A percentile compares a stretch with the other conserved stretches of the same genome.
Conservation (phyloP, 2,113 vertebrate genomes). For the Amphiprion ocellaris region DNA sequence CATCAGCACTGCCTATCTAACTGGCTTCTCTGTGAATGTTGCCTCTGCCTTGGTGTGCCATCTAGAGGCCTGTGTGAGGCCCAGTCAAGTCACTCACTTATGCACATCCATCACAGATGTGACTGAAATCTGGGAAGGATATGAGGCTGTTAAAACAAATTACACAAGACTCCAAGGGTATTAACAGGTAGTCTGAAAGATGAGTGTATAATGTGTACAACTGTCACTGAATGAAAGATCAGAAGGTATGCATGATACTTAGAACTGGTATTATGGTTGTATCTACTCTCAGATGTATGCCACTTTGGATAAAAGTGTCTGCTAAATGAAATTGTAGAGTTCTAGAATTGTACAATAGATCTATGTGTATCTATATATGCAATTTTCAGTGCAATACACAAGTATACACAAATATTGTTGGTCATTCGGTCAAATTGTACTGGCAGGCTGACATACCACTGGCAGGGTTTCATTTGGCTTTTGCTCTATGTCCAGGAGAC, state of each 20-base stretch:
- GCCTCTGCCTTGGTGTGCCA: slow-evolving; percentile 83
- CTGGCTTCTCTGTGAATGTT: slow-evolving; percentile 46
- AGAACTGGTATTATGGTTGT: no score
- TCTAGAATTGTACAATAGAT: no score
- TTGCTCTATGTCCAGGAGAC: slow-evolving; percentile 14
- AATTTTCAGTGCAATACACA: no score
- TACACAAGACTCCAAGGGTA: not conserved
- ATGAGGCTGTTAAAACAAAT: slow-evolving; percentile 8
- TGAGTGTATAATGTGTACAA: not conserved
- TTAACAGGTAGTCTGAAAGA: not conserved
- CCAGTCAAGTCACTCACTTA: slow-evolving; percentile 38
- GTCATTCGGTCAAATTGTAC: not conserved
- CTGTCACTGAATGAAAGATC: not conserved
- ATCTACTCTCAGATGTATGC: no score
- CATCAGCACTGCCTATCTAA: slow-evolving; percentile 37
- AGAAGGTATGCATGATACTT: not conserved
- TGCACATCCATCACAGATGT: slow-evolving; percentile 39
- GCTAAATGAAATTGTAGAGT: no score
- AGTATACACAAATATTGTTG: not conserved
- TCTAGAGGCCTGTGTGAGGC: slow-evolving; percentile 79
- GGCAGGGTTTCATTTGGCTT: slow-evolving; percentile 18
- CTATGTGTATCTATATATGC: no score
- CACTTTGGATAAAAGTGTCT: no score
- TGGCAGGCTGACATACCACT: not conserved
- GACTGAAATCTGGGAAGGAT: slow-evolving; percentile 9